Conservation (phyloP, 2,113 vertebrate species). For the Riparia riparia region DNA sequence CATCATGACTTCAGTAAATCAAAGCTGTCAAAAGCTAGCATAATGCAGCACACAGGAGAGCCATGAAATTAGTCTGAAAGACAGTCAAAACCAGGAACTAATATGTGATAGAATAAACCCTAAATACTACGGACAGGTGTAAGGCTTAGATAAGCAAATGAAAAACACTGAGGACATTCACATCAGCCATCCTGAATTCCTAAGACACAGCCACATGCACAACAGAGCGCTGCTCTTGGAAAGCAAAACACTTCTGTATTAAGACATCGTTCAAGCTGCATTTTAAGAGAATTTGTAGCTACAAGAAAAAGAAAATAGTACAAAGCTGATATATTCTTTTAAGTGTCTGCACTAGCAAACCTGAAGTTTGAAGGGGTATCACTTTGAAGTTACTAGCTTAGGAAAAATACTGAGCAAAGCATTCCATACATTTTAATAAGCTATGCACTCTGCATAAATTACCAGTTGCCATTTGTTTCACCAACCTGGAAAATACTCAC, state of each 20-base stretch:
- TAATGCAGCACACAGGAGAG: background rate
- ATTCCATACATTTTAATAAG: background rate
- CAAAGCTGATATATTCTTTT: background rate
- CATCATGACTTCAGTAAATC: background rate
- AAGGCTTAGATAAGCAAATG: background rate
- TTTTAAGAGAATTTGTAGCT: slow-evolving; percentile 9
- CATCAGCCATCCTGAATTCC: background rate
- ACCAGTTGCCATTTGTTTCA: background rate
- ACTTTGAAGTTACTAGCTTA: background rate
- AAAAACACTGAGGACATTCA: background rate
- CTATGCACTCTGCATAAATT: background rate
- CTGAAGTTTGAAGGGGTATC: background rate
- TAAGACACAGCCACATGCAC: background rate
- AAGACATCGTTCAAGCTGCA: background rate
- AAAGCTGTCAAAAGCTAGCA: background rate
- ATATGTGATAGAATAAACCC: background rate
- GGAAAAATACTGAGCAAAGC: background rate
- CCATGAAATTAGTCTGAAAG: background rate
- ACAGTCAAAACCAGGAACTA: background rate
- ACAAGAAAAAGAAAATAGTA: background rate
- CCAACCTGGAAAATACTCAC: slow-evolving; percentile 65
- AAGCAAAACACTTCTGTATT: background rate
- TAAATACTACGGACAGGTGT: background rate
- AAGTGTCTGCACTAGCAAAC: background rate
- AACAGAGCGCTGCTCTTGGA: background rate